These are phyloP conservation scores for Phenganax marumi DNA, from an alignment of 92 coral and sea anemone species.

Conservation along the genomic window DNA sequence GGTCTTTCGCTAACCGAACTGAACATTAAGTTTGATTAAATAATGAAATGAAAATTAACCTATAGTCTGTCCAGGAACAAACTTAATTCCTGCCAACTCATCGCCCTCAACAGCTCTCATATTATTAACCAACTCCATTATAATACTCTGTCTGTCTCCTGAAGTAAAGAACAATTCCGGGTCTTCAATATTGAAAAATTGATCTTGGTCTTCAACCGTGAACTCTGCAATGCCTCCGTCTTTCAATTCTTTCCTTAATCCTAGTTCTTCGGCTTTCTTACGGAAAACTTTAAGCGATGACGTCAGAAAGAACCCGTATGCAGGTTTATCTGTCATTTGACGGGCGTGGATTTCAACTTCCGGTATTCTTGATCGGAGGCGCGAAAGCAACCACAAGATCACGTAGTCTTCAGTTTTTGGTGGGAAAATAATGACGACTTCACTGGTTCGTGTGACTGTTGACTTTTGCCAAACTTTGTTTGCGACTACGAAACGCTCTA, in stretches of 20 bases:
- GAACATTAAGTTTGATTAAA: neutral
- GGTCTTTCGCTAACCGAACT: too few species aligned
- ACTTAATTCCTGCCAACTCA: slow-evolving; percentile 86
- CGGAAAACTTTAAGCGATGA: slow-evolving; percentile 74
- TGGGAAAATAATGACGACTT: slow-evolving; percentile 90
- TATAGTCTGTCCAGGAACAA: slow-evolving; percentile 95
- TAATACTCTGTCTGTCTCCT: slow-evolving; percentile 90
- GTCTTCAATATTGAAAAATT: slow-evolving; percentile 80
- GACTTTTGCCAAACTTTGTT: slow-evolving; percentile 97
- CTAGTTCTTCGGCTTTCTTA: slow-evolving; percentile 81
- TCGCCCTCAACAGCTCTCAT: slow-evolving; percentile 94
- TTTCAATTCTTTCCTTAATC: slow-evolving; percentile 77
- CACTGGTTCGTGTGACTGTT: slow-evolving; percentile 87
- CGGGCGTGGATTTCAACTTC: slow-evolving; percentile 93
- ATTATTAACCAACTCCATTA: slow-evolving; percentile 84
- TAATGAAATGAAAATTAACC: slow-evolving; percentile 51
- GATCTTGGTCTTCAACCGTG: slow-evolving; percentile 66
- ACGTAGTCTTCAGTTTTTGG: slow-evolving; percentile 96
- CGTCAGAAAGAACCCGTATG: slow-evolving; percentile 86
- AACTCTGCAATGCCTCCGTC: slow-evolving; percentile 98
- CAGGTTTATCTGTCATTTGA: slow-evolving; percentile 93
- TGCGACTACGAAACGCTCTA: slow-evolving; percentile 92
- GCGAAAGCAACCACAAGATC: slow-evolving; percentile 97
- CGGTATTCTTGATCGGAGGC: slow-evolving; percentile 92
- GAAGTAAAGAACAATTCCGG: slow-evolving; percentile 87